Base-by-base conservation (phyloP, 2,113 vertebrate genomes). In the Theristicus caerulescens region DNA sequence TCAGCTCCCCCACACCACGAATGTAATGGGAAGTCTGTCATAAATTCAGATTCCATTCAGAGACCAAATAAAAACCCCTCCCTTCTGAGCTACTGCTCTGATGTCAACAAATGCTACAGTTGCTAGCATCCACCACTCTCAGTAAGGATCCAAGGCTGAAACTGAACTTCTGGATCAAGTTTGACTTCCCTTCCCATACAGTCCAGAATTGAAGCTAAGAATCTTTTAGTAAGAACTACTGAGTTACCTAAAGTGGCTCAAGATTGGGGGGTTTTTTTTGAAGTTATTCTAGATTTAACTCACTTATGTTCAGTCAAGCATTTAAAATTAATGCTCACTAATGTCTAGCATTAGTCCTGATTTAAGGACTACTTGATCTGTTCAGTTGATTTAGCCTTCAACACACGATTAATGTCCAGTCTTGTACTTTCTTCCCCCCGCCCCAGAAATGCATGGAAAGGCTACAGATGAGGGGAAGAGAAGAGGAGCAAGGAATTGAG, bases 371-470 rank as follows among this genome's bases (percentile, higher is more conserved):
- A 36, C 16, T 49, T 85, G 38, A 89, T 67, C 71, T 7, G 1
- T 84, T 67, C 47, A 78, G 16, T 69, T 40, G 27, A 86, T 57
- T 82, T 54, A 84, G 40, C 65, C 21, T 81, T 58, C 16, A 84
- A 83, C 34, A 40, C 26, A 55, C 9, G 4, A 74, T 14, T 67
- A 13, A 38, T 24, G 7, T 54, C 25, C 92, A 98, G 95, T 94
- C 95, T 90, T 51, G 27, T 36, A 12, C 6, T 26, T 24, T 22
- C 46, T 54, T 61, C 10, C 44, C 10, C 44, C 80, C 76, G 16
- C 40, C 1, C 11, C n/a, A 99, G 99, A 98, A 98, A 90, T 99
- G 99, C 73, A 99, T 99, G 98, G 98, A 98, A 95, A 97, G 99
- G 47, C 93, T 99, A 88, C 97, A 98, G 11, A 38, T 73, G 10